Percentiles rank a stretch among this genome's conserved stretches.
Evolutionary conservation across 23 tunicate species (phyloP).

Genomic region (Phallusia fumigata): DNA sequence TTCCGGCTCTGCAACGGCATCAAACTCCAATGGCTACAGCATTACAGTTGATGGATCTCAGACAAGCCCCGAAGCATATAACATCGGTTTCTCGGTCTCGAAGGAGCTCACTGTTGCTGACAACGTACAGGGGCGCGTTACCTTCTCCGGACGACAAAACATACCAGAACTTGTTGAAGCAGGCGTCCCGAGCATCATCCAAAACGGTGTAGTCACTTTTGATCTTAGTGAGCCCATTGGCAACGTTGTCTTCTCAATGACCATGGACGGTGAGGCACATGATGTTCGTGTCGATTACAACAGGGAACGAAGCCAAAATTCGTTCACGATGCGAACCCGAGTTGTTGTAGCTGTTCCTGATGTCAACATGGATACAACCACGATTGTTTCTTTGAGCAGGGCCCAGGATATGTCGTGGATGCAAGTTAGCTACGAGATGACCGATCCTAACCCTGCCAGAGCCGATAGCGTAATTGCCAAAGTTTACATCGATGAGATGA

Average conservation of each 20-base stretch:
- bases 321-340: neutral
- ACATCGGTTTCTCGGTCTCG: neutral
- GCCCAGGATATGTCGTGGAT: neutral
- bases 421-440: neutral
- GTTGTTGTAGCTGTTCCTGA: neutral
- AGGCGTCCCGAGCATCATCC: constrained; percentile 6
- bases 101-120: neutral
- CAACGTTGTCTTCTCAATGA: constrained; percentile 8
- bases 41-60: neutral
- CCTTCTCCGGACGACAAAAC: constrained; percentile 24
- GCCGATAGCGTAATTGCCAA: neutral
- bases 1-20: constrained; percentile 4
- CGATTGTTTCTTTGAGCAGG: neutral
- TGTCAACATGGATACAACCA: neutral
- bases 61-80: neutral
- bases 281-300: neutral
- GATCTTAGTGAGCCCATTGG: neutral
- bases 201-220: constrained; percentile 5
- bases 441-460: neutral
- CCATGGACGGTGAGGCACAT: neutral
- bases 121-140: neutral
- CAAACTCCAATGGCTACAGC: neutral
- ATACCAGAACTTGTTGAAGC: constrained; percentile 20
- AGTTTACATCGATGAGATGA: neutral
- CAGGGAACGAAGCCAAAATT: neutral